Base-by-base conservation (phyloP, 2,888 invertebrate species). In the Pedicia rivosa region DNA sequence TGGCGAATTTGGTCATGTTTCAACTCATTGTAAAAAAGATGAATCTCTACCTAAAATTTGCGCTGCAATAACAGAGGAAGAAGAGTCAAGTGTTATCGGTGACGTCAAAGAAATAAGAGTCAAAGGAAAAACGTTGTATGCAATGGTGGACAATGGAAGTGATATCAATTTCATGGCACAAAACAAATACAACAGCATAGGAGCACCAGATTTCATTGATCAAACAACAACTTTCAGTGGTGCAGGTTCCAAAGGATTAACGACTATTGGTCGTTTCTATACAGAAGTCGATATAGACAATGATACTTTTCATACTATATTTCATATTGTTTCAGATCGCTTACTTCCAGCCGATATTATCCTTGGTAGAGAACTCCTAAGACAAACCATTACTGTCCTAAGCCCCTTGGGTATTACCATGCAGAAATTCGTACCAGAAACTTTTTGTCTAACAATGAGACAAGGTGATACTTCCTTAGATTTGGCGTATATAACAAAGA, bases 1-100 rank as follows among this genome's bases (percentile, higher is more conserved):
- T 32, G 44, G 48, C 12, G 38, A 43, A 2, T 50, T 43, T 35
- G 50, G 51, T 2, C 51, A 53, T 34, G 48, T 44, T 25, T 30
- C 40, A 37, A 20, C 15, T 19, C 22, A 22, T 3, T 14, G 7
- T n/a, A 6, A 3, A 9, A 15, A 33, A 9, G n/a, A n/a, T n/a
- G n/a, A n/a, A n/a, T n/a, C n/a, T n/a, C n/a, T n/a, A n/a, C n/a
- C n/a, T n/a, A n/a, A n/a, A n/a, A 12, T 12, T n/a, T 36, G 20
- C 8, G 20, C 20, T 20, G 20, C 20, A 5, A 20, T 20, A 6
- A 20, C 20, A 6, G 20, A 20, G 8, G 6, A 20, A 20, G 5
- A 6, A 6, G 8, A 6, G 6, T 8, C 20, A 8, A 6, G 6
- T 6, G 20, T 8, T 6, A 20, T 8, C 30, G n/a, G 28, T 19